Evolutionary conservation across 2,113 vertebrate genomes (phyloP), one percentile per base, ranked within the genome.

Genomic region (Chloroceryle aenea): DNA sequence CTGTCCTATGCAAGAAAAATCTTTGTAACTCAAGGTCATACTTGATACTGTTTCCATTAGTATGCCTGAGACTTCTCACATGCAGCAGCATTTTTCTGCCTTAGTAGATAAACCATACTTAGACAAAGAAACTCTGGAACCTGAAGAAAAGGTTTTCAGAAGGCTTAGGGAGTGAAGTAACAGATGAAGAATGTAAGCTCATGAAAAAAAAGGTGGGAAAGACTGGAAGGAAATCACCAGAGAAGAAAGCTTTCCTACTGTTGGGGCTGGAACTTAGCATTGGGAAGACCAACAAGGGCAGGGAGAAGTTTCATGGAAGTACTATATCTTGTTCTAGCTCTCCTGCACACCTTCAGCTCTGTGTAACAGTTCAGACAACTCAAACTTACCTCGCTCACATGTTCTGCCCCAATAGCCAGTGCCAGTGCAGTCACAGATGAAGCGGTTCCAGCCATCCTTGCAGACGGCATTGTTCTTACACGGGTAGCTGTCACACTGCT

Each of bases 381-480:
- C 40, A 6, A 27, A 47, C 98, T 98, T 78, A 99, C 99, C 99
- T 97, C 99, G 98, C 40, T 99, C 99, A 43, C 99, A 99, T 6
- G 99, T 99, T 84, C 98, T 98, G 2, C 99, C 99, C 99, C 99
- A 99, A 62, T 98, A 99, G 77, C 99, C 99, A 0, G 99, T 99
- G 78, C 99, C 99, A 0, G 99, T 99, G 90, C 99, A 99, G 97
- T 99, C 99, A 3, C 99, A 99, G 78, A 99, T 97, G 96, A 99
- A 99, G 92, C 99, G 99, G 97, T 99, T 99, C 99, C 99, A 99
- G 43, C 99, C 99, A 1, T 99, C 99, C 95, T 99, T 99, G 93
- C 99, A 99, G 34, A 97, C 92, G 0, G 99, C 99, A 0, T 98
- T 99, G 94, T 99, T 99, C 97, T 99, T 99, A 50, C 99, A 99